Evolutionary conservation across 2,888 invertebrate species (phyloP).

Genomic region (Acronicta aceris): DNA sequence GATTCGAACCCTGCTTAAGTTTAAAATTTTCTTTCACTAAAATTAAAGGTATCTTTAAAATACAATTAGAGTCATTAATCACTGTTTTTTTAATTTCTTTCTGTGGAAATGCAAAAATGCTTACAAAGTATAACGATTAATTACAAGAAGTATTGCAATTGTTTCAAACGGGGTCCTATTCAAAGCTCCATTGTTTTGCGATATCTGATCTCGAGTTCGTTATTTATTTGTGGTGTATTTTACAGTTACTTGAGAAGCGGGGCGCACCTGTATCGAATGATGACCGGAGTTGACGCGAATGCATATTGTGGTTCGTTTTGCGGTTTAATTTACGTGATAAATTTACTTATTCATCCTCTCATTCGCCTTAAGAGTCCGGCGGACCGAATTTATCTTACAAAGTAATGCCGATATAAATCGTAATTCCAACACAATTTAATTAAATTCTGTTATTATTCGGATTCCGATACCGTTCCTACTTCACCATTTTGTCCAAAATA

Average conservation of each 20-base stretch:
- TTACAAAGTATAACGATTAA: conserved; percentile 14
- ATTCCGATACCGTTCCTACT: no score
- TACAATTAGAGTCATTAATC: not conserved
- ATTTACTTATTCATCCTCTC: conserved; percentile 6
- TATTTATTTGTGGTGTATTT: conserved; percentile 24
- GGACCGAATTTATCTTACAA: no score
- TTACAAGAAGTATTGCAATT: conserved; percentile 22
- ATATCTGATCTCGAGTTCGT: conserved; percentile 25
- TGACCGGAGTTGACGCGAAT: conserved; percentile 19
- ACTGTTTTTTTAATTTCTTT: not conserved
- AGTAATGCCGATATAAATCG: no score
- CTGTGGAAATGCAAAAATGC: conserved; percentile 8
- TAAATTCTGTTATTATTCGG: no score
- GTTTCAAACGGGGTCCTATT: conserved; percentile 3
- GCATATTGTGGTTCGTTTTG: conserved; percentile 30
- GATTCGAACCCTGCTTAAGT: no score
- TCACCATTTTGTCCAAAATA: no score
- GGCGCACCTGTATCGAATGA: conserved; percentile 48
- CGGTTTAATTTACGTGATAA: conserved; percentile 35
- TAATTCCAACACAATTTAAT: no score
- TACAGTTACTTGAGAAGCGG: conserved; percentile 44
- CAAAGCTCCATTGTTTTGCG: conserved; percentile 31
- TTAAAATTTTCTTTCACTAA: no score
- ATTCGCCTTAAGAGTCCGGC: conserved; percentile 7
- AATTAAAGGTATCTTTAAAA: no score